A percentile compares a stretch with the other conserved stretches of the same genome.
These are phyloP conservation scores for Sesia bembeciformis DNA, from an alignment of 2,888 invertebrate genomes.

Conservation along the genomic window DNA sequence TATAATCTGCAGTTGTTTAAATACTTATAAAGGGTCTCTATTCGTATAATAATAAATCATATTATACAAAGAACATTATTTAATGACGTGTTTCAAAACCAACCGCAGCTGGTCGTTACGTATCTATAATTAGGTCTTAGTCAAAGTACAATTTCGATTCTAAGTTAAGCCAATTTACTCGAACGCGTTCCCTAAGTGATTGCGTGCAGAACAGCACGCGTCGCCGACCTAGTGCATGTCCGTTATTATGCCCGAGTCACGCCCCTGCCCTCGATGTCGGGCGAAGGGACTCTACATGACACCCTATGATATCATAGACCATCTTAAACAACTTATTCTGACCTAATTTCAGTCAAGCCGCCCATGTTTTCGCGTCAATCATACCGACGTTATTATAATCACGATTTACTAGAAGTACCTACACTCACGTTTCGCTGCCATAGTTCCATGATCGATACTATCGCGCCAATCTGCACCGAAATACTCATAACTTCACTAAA, in stretches of 20 bases:
- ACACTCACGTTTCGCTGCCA: constrained; percentile 27
- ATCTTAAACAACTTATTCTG: too few relatives aligned
- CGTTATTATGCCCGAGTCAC: constrained; percentile 17
- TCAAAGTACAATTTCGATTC: too few relatives aligned
- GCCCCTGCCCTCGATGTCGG: constrained; percentile 4
- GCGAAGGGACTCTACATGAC: too few relatives aligned
- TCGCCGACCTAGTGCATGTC: constrained; percentile 13
- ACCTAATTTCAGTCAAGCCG: constrained; percentile 7
- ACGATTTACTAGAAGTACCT: constrained; percentile 21
- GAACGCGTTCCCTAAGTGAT: background rate
- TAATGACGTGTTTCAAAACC: too few relatives aligned
- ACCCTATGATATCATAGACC: too few relatives aligned
- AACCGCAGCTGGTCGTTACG: too few relatives aligned
- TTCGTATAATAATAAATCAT: too few relatives aligned
- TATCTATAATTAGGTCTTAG: too few relatives aligned
- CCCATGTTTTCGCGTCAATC: constrained; percentile 13
- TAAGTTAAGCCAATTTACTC: too few relatives aligned
- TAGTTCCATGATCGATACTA: constrained; percentile 25
- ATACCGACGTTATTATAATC: constrained; percentile 12
- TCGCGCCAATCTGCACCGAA: constrained; percentile 47
- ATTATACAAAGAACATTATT: too few relatives aligned
- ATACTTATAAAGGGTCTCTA: too few relatives aligned
- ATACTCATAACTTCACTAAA: constrained; percentile 37
- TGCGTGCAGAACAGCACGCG: constrained; percentile 35
- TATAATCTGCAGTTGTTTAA: too few relatives aligned